phyloP scores from a whole-genome alignment of 2,113 vertebrate genomes.

The Catharus minimus region DNA sequence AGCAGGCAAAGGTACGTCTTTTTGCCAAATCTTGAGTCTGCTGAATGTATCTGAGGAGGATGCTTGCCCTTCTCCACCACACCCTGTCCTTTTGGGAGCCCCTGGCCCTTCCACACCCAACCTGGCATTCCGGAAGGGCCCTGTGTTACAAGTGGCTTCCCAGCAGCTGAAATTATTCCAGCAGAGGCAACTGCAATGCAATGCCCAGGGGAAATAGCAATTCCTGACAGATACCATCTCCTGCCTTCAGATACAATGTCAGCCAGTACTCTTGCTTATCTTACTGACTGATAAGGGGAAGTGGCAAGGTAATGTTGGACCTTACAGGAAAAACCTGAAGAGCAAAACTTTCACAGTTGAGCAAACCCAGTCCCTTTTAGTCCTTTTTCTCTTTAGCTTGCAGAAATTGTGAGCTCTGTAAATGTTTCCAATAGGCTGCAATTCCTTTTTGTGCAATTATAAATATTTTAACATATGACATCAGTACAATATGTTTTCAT shows the following conservation, averaged over 20 bases:
- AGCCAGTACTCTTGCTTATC: background rate
- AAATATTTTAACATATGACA: slow-evolving; percentile 72
- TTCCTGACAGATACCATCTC: slow-evolving; percentile 20
- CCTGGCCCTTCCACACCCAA: accelerated
- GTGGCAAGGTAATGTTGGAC: background rate
- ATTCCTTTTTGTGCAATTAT: slow-evolving; percentile 62
- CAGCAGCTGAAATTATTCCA: background rate
- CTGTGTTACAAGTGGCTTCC: accelerated
- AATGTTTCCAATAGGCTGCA: slow-evolving; percentile 53
- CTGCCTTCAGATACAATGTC: background rate
- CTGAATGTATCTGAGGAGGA: background rate
- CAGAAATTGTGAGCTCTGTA: slow-evolving; percentile 8
- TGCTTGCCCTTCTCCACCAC: background rate
- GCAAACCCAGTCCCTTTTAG: background rate
- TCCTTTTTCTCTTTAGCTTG: background rate
- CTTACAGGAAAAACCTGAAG: slow-evolving; percentile 35
- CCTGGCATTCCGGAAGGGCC: background rate
- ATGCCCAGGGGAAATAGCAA: background rate
- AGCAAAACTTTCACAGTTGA: background rate
- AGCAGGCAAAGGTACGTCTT: background rate
- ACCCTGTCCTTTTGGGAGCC: background rate
- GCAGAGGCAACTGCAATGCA: background rate
- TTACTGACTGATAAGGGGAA: background rate
- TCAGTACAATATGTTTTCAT: slow-evolving; percentile 67
- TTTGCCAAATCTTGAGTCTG: background rate